These are phyloP conservation scores for Bedellia somnulentella DNA, from an alignment of 2,888 invertebrate species.

Conservation along the genomic window DNA sequence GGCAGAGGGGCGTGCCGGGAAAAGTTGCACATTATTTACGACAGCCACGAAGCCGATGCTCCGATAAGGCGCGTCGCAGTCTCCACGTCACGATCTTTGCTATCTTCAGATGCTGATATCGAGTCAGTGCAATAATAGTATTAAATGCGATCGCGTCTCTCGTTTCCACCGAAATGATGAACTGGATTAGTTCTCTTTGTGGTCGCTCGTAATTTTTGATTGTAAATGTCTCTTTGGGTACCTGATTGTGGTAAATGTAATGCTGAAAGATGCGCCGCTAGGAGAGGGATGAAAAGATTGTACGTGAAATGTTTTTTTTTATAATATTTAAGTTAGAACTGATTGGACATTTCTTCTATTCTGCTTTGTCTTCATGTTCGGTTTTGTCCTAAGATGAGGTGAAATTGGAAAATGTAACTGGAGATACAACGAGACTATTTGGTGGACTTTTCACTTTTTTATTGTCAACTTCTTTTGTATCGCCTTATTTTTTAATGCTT, in stretches of 20 bases:
- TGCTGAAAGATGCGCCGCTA: too few relatives aligned
- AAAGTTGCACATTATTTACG: constrained; percentile 61
- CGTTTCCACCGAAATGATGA: not conserved
- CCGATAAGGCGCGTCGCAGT: constrained; percentile 58
- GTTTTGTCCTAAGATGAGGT: too few relatives aligned
- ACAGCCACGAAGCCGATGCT: constrained; percentile 54
- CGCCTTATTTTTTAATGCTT: too few relatives aligned
- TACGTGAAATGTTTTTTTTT: too few relatives aligned
- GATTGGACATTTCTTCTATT: too few relatives aligned
- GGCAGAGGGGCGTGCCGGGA: constrained; percentile 50
- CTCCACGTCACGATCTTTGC: constrained; percentile 55
- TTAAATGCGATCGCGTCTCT: constrained; percentile 8
- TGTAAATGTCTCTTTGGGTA: not conserved
- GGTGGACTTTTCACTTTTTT: too few relatives aligned
- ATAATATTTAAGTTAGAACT: too few relatives aligned
- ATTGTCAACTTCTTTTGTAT: too few relatives aligned
- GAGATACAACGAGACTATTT: too few relatives aligned
- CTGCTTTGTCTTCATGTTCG: too few relatives aligned
- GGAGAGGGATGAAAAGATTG: too few relatives aligned
- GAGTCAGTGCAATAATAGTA: constrained; percentile 38
- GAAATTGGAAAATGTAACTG: too few relatives aligned
- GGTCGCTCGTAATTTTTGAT: not conserved
- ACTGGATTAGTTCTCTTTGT: not conserved
- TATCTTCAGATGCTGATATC: constrained; percentile 50
- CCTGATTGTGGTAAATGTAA: not conserved